Base-by-base conservation (phyloP, 2,797 vertebrate species). In the Chlorospingus semifuscus region DNA sequence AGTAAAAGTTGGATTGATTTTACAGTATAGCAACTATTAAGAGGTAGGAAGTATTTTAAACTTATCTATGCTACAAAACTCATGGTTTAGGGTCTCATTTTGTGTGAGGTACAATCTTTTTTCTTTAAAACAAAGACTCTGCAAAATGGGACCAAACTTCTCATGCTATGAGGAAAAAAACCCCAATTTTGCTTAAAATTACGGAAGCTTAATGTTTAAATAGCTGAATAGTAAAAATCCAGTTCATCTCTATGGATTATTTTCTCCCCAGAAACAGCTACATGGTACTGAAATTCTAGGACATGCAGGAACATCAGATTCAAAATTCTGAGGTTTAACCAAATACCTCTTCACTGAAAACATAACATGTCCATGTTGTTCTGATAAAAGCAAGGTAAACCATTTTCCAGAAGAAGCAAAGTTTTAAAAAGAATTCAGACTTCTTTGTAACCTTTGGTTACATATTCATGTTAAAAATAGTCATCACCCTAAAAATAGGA, bases 331-430 rank as follows among this genome's bases (percentile, higher is more conserved):
- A 52, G 20, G 42, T 79, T 60, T 61, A 91, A 42, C 13, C 13
- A 3, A 80, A 32, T 9, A 79, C 39, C 5, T 39, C 17, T 71
- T 83, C 41, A 60, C 15, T 85, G 47, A 69, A 72, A 92, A 68
- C 0, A 0, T 14, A 72, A 71, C 15, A 57, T 8, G 82, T 16
- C 32, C 37, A 44, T 3, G 1, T 12, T 66, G 12, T 34, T 59
- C 75, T 44, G 37, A 71, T 9, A 90, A 87, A 75, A 75, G 32
- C 7, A 56, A 83, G 20, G 13, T 24, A 80, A 59, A 29, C 3
- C 8, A 59, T 46, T 71, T 77, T 60, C 49, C 64, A 81, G 23
- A 79, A 7, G 42, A 88, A 77, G 23, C 8, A 44, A 11, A 39
- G 23, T 26, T 65, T 66, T 52, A 88, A 59, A 65, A 59, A 30